phyloP scores from a whole-genome alignment of 2,888 invertebrate genomes.

The Drosophila tripunctata region DNA sequence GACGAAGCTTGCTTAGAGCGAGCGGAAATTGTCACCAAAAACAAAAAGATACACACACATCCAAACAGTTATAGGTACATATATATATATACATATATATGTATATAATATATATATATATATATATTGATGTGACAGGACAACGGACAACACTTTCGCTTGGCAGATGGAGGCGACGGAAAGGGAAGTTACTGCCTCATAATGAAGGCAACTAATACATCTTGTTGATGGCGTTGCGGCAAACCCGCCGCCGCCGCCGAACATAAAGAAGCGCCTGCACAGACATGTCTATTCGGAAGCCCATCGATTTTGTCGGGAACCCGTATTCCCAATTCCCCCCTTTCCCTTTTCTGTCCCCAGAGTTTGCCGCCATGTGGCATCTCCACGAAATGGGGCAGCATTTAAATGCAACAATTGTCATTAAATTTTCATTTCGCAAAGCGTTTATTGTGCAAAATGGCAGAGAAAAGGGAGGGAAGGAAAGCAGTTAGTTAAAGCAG shows the following conservation, averaged over 20 bases:
- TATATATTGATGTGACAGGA: slow-evolving; percentile 25
- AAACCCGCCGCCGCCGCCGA: slow-evolving; percentile 34
- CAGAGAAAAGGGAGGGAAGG: neutral
- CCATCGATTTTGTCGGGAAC: slow-evolving; percentile 71
- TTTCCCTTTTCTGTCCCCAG: slow-evolving; percentile 8
- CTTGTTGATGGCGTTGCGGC: slow-evolving; percentile 59
- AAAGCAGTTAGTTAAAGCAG: neutral
- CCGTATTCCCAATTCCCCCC: slow-evolving; percentile 2
- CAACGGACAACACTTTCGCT: slow-evolving; percentile 57
- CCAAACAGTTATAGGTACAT: neutral
- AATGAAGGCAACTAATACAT: slow-evolving; percentile 76
- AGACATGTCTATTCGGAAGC: slow-evolving; percentile 73
- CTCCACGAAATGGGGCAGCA: slow-evolving; percentile 62
- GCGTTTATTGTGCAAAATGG: slow-evolving; percentile 16
- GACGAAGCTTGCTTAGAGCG: slow-evolving; percentile 44
- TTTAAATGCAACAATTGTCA: slow-evolving; percentile 80
- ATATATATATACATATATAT: neutral
- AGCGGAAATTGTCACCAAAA: slow-evolving; percentile 58
- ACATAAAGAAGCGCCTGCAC: slow-evolving; percentile 30
- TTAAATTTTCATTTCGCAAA: slow-evolving; percentile 56
- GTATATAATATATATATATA: neutral
- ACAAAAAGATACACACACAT: slow-evolving; percentile 40
- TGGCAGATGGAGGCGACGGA: neutral
- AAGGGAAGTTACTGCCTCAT: slow-evolving; percentile 40
- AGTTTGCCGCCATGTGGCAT: slow-evolving; percentile 24